Conservation (phyloP, 2,888 invertebrate species). For the Papilio demoleus region DNA sequence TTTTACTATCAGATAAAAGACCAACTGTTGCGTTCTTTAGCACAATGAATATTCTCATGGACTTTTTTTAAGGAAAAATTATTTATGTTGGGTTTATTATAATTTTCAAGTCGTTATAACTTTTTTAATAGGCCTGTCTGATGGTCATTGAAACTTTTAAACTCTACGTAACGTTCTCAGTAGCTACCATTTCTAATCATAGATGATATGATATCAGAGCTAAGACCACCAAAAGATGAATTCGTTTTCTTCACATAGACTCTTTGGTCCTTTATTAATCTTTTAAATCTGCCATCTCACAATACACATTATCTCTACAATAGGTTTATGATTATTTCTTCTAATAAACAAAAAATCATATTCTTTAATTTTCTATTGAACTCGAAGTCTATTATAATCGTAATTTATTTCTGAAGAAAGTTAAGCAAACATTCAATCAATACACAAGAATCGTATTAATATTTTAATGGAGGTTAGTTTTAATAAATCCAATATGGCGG, state of each 20-base stretch:
- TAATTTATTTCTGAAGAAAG: slow-evolving; percentile 13
- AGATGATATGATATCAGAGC: background rate
- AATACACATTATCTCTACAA: slow-evolving; percentile 3
- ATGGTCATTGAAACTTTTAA: background rate
- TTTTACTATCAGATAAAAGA: no score
- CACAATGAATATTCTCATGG: background rate
- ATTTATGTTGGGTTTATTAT: no score
- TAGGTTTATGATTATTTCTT: slow-evolving; percentile 12
- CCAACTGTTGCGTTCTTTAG: no score
- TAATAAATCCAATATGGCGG: background rate
- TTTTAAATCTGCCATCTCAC: slow-evolving; percentile 6
- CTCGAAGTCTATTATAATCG: slow-evolving; percentile 1
- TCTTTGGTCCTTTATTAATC: slow-evolving; percentile 4
- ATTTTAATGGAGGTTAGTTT: slow-evolving; percentile 4
- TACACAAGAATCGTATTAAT: slow-evolving; percentile 11
- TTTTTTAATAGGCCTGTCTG: no score
- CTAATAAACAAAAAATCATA: slow-evolving; percentile 7
- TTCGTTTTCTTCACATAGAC: no score
- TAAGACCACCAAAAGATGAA: background rate
- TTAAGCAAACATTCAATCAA: slow-evolving; percentile 20
- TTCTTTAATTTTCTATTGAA: slow-evolving; percentile 10
- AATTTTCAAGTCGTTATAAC: no score
- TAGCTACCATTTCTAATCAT: background rate
- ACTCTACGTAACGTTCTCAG: background rate
- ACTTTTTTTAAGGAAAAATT: no score